phyloP scores from a whole-genome alignment of 2,888 invertebrate species.

The Operophtera brumata region DNA sequence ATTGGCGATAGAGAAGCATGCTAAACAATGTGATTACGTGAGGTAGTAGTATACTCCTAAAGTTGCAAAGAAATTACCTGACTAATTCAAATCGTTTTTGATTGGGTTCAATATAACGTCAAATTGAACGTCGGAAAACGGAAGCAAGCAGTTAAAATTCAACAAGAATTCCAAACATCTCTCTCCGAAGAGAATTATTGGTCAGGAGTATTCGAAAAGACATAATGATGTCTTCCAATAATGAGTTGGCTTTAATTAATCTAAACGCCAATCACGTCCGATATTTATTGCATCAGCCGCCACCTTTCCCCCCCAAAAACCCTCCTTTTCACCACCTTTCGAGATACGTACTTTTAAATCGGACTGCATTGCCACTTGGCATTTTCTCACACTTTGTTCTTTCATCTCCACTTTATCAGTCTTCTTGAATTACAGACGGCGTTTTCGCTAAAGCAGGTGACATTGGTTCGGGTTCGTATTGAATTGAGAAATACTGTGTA shows the following conservation, averaged over 20 bases:
- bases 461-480: too few species aligned
- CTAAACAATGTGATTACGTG: too few species aligned
- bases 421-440: background rate
- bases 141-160: background rate
- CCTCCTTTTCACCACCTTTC: slow-evolving; percentile 1
- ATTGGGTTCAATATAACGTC: too few species aligned
- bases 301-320: background rate
- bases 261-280: slow-evolving; percentile 31
- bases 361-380: slow-evolving; percentile 21
- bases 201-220: background rate
- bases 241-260: slow-evolving; percentile 20
- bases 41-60: too few species aligned
- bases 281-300: slow-evolving; percentile 31
- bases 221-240: slow-evolving; percentile 8
- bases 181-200: too few species aligned
- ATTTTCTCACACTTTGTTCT: slow-evolving; percentile 27
- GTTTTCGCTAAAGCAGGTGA: background rate
- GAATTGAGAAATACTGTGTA: too few species aligned
- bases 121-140: background rate
- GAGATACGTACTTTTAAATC: background rate
- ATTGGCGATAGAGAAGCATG: too few species aligned
- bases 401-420: slow-evolving; percentile 15
- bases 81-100: too few species aligned
- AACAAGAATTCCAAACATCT: background rate
- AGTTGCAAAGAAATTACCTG: too few species aligned